These are phyloP conservation scores for Xestoiulus laeticollis DNA, from an alignment of 2,888 invertebrate genomes.

Conservation along the genomic window DNA sequence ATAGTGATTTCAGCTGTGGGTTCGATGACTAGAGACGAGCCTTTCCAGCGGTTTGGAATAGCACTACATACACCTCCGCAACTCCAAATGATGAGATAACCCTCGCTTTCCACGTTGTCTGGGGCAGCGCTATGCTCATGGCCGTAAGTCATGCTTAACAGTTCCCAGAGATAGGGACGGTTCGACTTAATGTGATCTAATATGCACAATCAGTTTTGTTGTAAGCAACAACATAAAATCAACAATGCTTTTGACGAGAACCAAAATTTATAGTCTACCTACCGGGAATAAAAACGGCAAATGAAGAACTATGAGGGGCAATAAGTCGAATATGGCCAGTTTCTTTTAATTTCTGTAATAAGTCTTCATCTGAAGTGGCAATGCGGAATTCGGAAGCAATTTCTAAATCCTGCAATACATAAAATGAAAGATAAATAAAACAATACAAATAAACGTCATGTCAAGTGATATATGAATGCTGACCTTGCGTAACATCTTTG, in stretches of 20 bases:
- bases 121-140: slow-evolving; percentile 60
- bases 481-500: slow-evolving; percentile 75
- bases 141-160: slow-evolving; percentile 66
- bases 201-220: neutral
- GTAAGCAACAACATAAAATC: slow-evolving; percentile 15
- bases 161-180: slow-evolving; percentile 63
- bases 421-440: neutral
- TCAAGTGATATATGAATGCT: neutral
- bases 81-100: slow-evolving; percentile 64
- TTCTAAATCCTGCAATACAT: slow-evolving; percentile 69
- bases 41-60: slow-evolving; percentile 62
- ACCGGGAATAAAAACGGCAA: slow-evolving; percentile 65
- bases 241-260: neutral
- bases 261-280: neutral
- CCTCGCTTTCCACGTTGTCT: slow-evolving; percentile 54
- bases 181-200: slow-evolving; percentile 61
- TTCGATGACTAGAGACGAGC: slow-evolving; percentile 63
- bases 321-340: slow-evolving; percentile 65
- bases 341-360: slow-evolving; percentile 66
- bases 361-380: slow-evolving; percentile 62
- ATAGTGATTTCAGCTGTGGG: slow-evolving; percentile 67
- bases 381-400: slow-evolving; percentile 66
- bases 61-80: slow-evolving; percentile 55
- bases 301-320: slow-evolving; percentile 63
- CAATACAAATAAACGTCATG: neutral